phyloP scores from a whole-genome alignment of 2,797 vertebrate species.

The Alfaro cultratus region DNA sequence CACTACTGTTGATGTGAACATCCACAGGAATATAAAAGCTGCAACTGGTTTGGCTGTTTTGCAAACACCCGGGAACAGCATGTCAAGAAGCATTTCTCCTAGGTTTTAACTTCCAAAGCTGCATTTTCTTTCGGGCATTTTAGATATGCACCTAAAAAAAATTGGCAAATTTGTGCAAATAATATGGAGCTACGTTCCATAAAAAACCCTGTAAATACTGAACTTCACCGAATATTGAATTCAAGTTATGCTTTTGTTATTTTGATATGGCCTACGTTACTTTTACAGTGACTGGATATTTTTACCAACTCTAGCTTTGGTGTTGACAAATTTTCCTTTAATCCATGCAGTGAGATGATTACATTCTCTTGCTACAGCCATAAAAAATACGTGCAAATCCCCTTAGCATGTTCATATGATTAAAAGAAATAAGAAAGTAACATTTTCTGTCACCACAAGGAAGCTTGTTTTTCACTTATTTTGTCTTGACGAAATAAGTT shows the following conservation, averaged over 20 bases:
- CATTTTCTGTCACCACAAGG: neutral
- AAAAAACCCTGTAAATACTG: neutral
- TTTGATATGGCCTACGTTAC: neutral
- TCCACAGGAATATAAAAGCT: neutral
- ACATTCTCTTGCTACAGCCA: neutral
- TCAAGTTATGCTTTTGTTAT: neutral
- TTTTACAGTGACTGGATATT: neutral
- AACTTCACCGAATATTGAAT: neutral
- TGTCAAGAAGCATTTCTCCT: neutral
- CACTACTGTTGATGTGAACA: neutral
- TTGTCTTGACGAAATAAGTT: neutral
- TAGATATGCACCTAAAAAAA: neutral
- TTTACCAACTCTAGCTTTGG: neutral
- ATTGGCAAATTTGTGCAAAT: neutral
- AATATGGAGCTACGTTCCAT: neutral
- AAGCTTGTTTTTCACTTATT: neutral
- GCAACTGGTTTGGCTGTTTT: neutral
- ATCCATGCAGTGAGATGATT: neutral
- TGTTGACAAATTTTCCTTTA: neutral
- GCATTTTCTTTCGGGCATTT: neutral
- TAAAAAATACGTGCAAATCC: neutral
- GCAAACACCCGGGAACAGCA: neutral
- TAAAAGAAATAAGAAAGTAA: neutral
- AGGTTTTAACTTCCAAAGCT: neutral
- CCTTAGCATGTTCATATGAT: neutral